phyloP scores from a whole-genome alignment of 2,888 invertebrate species.

The Hoplodrina ambigua region DNA sequence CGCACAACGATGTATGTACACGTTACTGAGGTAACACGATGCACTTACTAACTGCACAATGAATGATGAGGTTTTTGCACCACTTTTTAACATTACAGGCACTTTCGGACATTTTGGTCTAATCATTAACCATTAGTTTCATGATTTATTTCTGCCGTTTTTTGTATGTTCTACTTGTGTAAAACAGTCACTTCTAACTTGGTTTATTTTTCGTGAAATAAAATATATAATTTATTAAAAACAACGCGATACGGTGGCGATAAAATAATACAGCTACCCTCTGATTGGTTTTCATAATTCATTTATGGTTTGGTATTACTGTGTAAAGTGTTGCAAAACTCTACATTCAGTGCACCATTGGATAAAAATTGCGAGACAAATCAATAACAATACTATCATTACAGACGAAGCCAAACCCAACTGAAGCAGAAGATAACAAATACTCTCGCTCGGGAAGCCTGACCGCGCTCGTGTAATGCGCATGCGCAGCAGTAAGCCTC shows the following conservation, averaged over 20 bases:
- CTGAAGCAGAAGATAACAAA: slow-evolving; percentile 76
- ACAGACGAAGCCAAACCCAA: slow-evolving; percentile 74
- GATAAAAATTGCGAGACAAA: neutral
- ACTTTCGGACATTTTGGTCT: neutral
- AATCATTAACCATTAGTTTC: neutral
- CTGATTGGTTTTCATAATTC: neutral
- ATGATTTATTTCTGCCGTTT: neutral
- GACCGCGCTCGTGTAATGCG: slow-evolving; percentile 82
- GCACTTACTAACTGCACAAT: slow-evolving; percentile 19
- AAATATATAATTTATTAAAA: no score
- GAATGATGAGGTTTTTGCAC: slow-evolving; percentile 6
- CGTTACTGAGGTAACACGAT: slow-evolving; percentile 54
- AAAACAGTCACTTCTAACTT: no score
- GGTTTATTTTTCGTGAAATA: no score
- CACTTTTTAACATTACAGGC: slow-evolving; percentile 4
- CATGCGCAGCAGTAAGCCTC: slow-evolving; percentile 6
- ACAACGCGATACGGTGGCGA: no score
- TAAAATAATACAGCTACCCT: neutral
- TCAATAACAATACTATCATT: slow-evolving; percentile 47
- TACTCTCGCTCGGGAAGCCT: slow-evolving; percentile 83
- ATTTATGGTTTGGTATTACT: neutral
- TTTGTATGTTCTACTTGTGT: neutral
- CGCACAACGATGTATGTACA: slow-evolving; percentile 61
- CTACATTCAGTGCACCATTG: slow-evolving; percentile 19
- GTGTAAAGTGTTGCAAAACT: slow-evolving; percentile 17